A percentile compares a stretch with the other conserved stretches of the same genome.
These are phyloP conservation scores for Leptura quadrifasciata DNA, from an alignment of 2,888 invertebrate genomes.

Conservation along the genomic window DNA sequence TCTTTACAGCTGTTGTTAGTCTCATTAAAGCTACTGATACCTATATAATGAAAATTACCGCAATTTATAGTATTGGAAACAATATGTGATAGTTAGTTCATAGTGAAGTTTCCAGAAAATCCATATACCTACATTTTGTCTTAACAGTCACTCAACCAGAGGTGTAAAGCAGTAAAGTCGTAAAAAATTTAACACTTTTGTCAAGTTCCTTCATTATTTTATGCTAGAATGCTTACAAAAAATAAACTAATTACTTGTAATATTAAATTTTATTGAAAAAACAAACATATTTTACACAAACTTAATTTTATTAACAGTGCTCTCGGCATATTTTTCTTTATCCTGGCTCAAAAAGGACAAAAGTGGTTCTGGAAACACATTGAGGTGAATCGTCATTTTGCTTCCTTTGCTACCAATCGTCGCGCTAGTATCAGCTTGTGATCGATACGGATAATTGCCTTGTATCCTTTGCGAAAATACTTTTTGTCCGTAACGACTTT, in stretches of 20 bases:
- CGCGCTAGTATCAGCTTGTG: constrained; percentile 5
- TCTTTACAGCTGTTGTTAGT: no score
- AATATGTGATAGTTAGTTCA: no score
- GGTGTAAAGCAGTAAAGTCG: no score
- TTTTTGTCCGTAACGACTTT: constrained; percentile 10
- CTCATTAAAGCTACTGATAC: no score
- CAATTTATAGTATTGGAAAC: no score
- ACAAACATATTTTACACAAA: constrained; percentile 24
- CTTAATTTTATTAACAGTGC: constrained; percentile 20
- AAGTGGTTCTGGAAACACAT: constrained; percentile 57
- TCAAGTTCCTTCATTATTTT: no score
- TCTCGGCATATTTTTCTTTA: constrained; percentile 7
- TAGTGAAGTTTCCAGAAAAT: no score
- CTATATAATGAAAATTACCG: no score
- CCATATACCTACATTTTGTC: no score
- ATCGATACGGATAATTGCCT: constrained; percentile 5
- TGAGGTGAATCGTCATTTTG: constrained; percentile 62
- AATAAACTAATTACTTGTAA: not conserved
- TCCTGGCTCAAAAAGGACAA: not conserved
- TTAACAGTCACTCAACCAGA: no score
- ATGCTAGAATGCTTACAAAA: no score
- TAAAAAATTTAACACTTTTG: no score
- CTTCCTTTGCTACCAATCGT: constrained; percentile 10
- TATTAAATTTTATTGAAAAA: not conserved
- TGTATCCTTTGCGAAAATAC: constrained; percentile 15